Conservation (phyloP, 2,113 vertebrate species). For the Nothocercus nigrocapillus region DNA sequence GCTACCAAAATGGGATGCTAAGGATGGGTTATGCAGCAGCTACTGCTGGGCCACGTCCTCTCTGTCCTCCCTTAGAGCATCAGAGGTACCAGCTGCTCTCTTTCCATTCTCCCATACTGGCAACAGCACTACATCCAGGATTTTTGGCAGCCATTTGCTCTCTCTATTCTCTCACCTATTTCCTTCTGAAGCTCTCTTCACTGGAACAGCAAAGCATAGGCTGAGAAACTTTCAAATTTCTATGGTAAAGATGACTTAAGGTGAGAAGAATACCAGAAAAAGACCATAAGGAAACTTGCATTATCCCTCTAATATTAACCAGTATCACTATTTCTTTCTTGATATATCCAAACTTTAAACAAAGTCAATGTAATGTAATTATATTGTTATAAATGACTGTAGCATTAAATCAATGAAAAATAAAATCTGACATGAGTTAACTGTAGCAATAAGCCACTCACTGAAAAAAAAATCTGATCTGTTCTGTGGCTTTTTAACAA, state of each 20-base stretch:
- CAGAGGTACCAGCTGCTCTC: background rate
- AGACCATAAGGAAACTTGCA: background rate
- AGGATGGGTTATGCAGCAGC: background rate
- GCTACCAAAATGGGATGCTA: background rate
- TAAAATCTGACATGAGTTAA: background rate
- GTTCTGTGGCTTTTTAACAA: background rate
- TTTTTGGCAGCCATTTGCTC: background rate
- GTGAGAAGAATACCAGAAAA: background rate
- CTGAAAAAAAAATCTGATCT: background rate
- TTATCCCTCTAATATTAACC: background rate
- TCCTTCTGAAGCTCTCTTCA: background rate
- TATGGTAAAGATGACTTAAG: background rate
- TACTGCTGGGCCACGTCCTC: accelerated
- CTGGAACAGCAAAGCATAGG: background rate
- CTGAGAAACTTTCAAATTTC: background rate
- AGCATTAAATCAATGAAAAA: background rate
- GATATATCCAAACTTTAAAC: background rate
- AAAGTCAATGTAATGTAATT: background rate
- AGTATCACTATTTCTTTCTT: background rate
- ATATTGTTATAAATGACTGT: background rate
- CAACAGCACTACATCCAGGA: background rate
- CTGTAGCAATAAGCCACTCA: background rate
- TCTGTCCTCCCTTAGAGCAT: background rate
- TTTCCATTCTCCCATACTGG: background rate
- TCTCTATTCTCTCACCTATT: background rate